Base-by-base conservation (phyloP, 2,113 vertebrate species). In the Synodontis membranacea region DNA sequence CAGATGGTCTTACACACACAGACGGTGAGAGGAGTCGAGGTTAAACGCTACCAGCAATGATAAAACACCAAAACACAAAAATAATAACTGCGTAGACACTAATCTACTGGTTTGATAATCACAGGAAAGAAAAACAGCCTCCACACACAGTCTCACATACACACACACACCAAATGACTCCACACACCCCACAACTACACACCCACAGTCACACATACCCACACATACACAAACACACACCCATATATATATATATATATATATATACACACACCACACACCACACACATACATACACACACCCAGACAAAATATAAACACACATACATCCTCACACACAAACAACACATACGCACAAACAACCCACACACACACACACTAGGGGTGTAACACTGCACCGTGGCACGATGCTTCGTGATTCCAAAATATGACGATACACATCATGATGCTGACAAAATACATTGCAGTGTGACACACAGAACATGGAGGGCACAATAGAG, bases 1-100 rank as follows among this genome's bases (percentile, higher is more conserved):
- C 88, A 89, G 88, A 86, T 86, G 88, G 85, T 86, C 74, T 78
- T 14, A n/a, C 15, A 48, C 80, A 46, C 52, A 88, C 64, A n/a
- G n/a, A 46, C n/a, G 15, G 79, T 31, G 23, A 81, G 46, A 83
- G 52, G 78, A 66, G n/a, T 34, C 66, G 75, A 87, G 88, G 85
- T 87, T 82, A 89, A 89, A 89, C 66, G 72, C 85, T 25, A 76
- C 52, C 62, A 60, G 28, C 83, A 31, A n/a, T 17, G 60, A 37
- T 5, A 82, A 14, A 5, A 17, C 5, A 2, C 64, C 8, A 3
- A 68, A 17, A 8, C 31, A 23, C 34, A 39, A 0, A 39, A 37
- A 39, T 9, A 39, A 6, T 10, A 8, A 9, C 34, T 64, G 62
- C 31, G n/a, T 12, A 64, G 62, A 64, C 11, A 52, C 11, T 52